Base-by-base conservation (phyloP, 2,888 invertebrate species). In the Drosophila recens region DNA sequence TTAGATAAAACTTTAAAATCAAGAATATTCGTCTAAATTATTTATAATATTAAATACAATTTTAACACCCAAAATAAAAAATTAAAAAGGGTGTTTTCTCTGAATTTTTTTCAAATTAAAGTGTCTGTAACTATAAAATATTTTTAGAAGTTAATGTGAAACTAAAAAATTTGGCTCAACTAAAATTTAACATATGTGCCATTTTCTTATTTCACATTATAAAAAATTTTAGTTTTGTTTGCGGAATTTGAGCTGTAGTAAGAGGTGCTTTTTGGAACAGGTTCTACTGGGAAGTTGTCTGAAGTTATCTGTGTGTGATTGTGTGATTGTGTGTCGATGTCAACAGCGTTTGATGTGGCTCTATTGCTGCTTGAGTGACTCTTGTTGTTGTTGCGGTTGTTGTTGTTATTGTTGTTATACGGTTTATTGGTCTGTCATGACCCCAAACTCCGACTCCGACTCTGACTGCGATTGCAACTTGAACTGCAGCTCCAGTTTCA, bases 351-450 rank as follows among this genome's bases (percentile, higher is more conserved):
- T 80, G 81, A 72, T 85, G 75, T 68, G 78, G 67, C 86, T 67
- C 75, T 85, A 88, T 83, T 83, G 88, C 86, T 80, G 85, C 86
- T 82, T 77, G 70, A 87, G 68, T 58, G 67, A 67, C 67, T 59
- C 53, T 70, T 64, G 59, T 58, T 63, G 63, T 34, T 67, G 51
- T 27, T 48, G 20, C 17, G 48, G 59, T 49, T 36, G 34, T 36
- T 38, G 6, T 38, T 68, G 53, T 40, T 67, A 68, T 57, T 72
- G 65, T 48, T 56, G 82, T 63, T 69, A 64, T 68, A 76, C 75
- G 75, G 57, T 80, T 87, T 87, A 82, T 82, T 80, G 81, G 79
- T 78, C 78, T 83, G 84, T 61, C 74, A 53, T 71, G 76, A 62
- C 67, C 72, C 43, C 42, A 43, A 42, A 43, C 17, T 6, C 30